phyloP scores from a whole-genome alignment of 2,888 invertebrate genomes.

The Auanema sp. region DNA sequence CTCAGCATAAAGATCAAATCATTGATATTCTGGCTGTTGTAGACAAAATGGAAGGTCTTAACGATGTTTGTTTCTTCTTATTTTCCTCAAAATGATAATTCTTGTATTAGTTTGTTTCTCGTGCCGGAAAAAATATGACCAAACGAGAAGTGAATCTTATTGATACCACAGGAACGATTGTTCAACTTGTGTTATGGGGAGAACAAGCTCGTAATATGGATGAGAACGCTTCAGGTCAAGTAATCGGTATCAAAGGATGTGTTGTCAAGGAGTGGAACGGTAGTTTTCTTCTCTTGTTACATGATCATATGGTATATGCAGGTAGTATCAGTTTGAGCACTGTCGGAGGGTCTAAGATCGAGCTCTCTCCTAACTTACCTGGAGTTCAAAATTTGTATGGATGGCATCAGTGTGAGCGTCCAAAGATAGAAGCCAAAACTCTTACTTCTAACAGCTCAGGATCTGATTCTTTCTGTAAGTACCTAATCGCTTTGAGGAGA shows the following conservation, averaged over 20 bases:
- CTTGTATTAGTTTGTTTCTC: conserved; percentile 35
- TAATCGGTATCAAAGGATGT: conserved; percentile 83
- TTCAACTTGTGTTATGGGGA: conserved; percentile 88
- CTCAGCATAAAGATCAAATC: conserved; percentile 33
- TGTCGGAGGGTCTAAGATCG: conserved; percentile 67
- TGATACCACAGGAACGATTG: conserved; percentile 79
- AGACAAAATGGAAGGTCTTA: conserved; percentile 38
- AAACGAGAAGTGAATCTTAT: conserved; percentile 86
- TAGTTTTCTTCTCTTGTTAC: no score
- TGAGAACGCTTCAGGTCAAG: conserved; percentile 68
- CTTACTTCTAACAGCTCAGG: conserved; percentile 13
- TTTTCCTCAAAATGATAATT: not conserved
- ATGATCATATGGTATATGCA: no score
- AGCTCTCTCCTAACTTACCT: conserved; percentile 84
- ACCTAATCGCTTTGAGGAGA: no score
- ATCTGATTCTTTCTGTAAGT: no score
- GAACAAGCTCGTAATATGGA: conserved; percentile 74
- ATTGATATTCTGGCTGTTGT: conserved; percentile 55
- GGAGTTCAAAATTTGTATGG: conserved; percentile 83
- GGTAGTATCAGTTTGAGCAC: conserved; percentile 66
- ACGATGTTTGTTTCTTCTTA: conserved; percentile 9
- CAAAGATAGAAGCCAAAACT: conserved; percentile 31
- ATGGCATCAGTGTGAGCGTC: conserved; percentile 79
- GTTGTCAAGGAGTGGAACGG: conserved; percentile 85
- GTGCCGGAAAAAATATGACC: conserved; percentile 69